Percentiles rank a stretch among this genome's conserved stretches.
These are phyloP conservation scores for Oenanthe oenanthe DNA, from an alignment of 2,113 vertebrate genomes.

Conservation along the genomic window DNA sequence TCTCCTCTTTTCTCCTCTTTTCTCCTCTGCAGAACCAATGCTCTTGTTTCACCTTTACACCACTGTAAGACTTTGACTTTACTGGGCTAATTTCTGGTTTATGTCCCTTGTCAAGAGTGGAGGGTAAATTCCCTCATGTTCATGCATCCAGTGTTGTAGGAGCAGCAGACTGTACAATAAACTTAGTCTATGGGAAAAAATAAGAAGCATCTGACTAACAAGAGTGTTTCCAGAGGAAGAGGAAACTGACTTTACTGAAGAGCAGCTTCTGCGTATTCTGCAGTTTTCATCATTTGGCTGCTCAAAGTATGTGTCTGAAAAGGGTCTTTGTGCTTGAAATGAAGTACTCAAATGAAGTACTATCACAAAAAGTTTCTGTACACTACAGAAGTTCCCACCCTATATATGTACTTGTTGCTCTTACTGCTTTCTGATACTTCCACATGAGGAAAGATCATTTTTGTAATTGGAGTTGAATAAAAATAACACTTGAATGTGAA, in stretches of 20 bases:
- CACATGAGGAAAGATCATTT: constrained; percentile 59
- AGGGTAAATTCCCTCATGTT: background rate
- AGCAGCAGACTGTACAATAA: background rate
- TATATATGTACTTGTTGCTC: background rate
- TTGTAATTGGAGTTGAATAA: constrained; percentile 49
- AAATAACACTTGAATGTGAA: constrained; percentile 63
- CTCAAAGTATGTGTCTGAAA: background rate
- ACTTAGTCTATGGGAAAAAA: background rate
- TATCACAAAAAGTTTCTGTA: background rate
- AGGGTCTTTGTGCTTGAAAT: background rate
- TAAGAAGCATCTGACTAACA: background rate
- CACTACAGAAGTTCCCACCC: background rate
- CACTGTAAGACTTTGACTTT: background rate
- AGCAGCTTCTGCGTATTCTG: background rate
- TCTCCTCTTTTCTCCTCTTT: background rate
- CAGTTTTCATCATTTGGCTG: background rate
- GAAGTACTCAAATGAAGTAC: background rate
- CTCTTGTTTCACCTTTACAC: background rate
- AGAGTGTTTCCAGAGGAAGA: background rate
- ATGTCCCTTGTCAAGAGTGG: background rate
- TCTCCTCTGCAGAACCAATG: background rate
- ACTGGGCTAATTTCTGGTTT: background rate
- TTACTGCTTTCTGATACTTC: background rate
- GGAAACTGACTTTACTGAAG: background rate
- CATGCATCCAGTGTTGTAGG: background rate